Evolutionary conservation across 2,113 vertebrate genomes (phyloP), one percentile per base, ranked within the genome.

Genomic region (Hemiscyllium ocellatum): DNA sequence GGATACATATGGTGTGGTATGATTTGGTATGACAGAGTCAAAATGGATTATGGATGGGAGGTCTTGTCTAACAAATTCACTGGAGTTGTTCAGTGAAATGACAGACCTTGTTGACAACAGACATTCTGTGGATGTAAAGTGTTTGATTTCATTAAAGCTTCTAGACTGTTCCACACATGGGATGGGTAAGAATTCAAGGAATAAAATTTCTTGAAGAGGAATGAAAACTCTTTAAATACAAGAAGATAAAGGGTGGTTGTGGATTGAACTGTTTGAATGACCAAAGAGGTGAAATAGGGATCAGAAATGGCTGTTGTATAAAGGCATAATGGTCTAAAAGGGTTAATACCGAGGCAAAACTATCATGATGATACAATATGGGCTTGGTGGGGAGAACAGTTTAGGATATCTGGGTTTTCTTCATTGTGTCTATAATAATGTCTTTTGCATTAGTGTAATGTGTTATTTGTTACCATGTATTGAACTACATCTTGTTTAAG

Each of bases 21-120:
- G 56, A 17, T 87, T 47, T 56, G 85, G 8, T 56, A 87, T 42
- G 89, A 68, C 33, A n/a, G 56, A 66, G 26, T 37, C 89, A 93
- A 65, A 66, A 37, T 93, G 29, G 52, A 65, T 37, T 42, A 66
- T 66, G 89, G 80, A 15, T n/a, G 52, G 87, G 87, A n/a, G 87
- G 61, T 93, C 61, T 42, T 93, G 89, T 22, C 56, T 37, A 66
- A 22, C 17, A 66, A 93, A 93, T 10, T 93, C 37, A 93, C 61
- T 66, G 89, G 89, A 66, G n/a, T 65, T 66, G 19, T 91, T 93
- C 61, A 68, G 37, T 93, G 61, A 93, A 93, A 93, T 37, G 89
- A 68, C n/a, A 93, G 89, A 20, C 17, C 89, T n/a, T 12, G 29
- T 29, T 61, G 52, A 56, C 52, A 29, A 19, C 52, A 15, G 89